These are phyloP conservation scores for Lepus americanus DNA, from an alignment of 2,113 vertebrate species.

Conservation along the genomic window DNA sequence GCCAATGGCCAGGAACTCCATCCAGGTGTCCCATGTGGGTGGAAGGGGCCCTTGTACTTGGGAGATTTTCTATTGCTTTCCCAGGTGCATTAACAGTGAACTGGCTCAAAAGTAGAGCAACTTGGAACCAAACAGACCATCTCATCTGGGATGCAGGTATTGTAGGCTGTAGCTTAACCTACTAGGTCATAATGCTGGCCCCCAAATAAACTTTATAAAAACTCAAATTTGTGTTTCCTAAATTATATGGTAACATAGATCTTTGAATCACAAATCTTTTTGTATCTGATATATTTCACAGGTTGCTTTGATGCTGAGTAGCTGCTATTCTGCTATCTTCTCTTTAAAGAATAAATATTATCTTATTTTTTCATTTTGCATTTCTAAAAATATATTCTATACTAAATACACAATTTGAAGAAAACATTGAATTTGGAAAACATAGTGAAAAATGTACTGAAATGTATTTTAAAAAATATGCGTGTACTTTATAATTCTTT, in stretches of 20 bases:
- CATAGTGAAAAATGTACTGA: neutral
- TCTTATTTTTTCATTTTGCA: neutral
- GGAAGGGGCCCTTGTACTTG: too few relatives aligned
- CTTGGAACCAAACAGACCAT: too few relatives aligned
- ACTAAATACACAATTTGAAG: neutral
- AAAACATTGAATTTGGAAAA: neutral
- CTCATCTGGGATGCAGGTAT: too few relatives aligned
- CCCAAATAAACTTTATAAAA: too few relatives aligned
- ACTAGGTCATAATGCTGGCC: too few relatives aligned
- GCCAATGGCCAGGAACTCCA: too few relatives aligned
- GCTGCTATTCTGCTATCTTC: neutral
- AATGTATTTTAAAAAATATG: neutral
- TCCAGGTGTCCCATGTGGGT: too few relatives aligned
- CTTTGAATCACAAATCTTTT: conserved; percentile 20
- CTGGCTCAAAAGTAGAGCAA: too few relatives aligned
- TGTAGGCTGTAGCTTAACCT: too few relatives aligned
- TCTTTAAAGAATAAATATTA: neutral
- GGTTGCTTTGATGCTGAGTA: neutral
- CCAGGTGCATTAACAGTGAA: too few relatives aligned
- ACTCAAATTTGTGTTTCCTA: neutral
- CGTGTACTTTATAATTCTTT: neutral
- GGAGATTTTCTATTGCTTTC: too few relatives aligned
- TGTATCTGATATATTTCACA: neutral
- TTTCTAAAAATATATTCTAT: neutral
- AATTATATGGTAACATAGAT: neutral